Evolutionary conservation across 2,113 vertebrate genomes (phyloP).

Genomic region (Potamarius usumacintae): DNA sequence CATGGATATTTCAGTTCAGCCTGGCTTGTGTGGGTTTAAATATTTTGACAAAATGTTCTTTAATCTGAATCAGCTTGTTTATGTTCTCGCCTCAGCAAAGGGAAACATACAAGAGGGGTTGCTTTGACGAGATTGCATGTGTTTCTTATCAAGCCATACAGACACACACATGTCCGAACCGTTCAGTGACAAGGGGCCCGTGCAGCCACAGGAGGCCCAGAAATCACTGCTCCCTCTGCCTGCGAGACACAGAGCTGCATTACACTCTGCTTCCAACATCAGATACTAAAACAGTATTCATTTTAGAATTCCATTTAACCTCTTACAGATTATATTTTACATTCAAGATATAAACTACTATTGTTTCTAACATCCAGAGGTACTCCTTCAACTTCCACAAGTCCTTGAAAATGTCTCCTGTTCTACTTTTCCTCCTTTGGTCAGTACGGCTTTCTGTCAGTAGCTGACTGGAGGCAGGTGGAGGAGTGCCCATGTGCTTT

Average conservation of each 20-base stretch:
- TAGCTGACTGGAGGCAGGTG: constrained; percentile 59
- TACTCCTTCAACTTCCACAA: neutral
- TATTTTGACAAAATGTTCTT: constrained; percentile 59
- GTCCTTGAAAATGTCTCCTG: neutral
- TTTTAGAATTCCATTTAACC: neutral
- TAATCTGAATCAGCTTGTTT: constrained; percentile 59
- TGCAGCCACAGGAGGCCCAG: constrained; percentile 32
- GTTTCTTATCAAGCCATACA: constrained; percentile 58
- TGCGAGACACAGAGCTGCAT: constrained; percentile 10
- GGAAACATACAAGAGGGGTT: constrained; percentile 56
- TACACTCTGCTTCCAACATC: constrained; percentile 11
- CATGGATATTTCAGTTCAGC: constrained; percentile 41
- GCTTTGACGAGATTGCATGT: constrained; percentile 55
- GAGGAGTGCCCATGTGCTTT: constrained; percentile 60
- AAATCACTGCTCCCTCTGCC: constrained; percentile 50
- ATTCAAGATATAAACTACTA: neutral
- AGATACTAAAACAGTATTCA: neutral
- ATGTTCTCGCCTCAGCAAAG: constrained; percentile 54
- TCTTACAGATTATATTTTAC: neutral
- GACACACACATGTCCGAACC: constrained; percentile 50
- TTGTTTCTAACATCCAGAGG: neutral
- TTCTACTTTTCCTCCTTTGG: constrained; percentile 13
- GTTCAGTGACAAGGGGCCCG: constrained; percentile 32
- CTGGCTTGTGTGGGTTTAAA: constrained; percentile 52
- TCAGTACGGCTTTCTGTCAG: constrained; percentile 50